Evolutionary conservation across 2,888 invertebrate genomes (phyloP).

Genomic region (Polyommatus icarus): DNA sequence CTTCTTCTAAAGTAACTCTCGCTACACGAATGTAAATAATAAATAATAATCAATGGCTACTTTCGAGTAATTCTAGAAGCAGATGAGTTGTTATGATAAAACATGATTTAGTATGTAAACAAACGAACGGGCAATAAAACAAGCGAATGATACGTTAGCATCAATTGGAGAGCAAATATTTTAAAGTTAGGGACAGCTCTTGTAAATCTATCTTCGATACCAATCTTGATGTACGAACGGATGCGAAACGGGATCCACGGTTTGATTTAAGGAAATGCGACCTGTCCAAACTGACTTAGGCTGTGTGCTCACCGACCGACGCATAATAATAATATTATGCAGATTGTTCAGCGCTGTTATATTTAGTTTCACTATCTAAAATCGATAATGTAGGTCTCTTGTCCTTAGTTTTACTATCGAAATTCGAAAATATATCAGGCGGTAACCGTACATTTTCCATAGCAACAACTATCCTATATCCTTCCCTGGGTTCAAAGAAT

Average conservation of each 20-base stretch:
- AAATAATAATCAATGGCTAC: neutral
- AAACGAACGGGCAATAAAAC: constrained; percentile 47
- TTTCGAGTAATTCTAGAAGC: neutral
- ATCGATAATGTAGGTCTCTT: no score
- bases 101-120: constrained; percentile 26
- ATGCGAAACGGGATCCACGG: constrained; percentile 74
- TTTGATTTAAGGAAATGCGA: constrained; percentile 73
- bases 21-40: neutral
- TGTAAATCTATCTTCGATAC: constrained; percentile 79
- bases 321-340: neutral
- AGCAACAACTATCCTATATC: no score
- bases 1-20: neutral
- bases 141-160: constrained; percentile 67
- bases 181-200: constrained; percentile 67
- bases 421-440: no score
- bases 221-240: constrained; percentile 79
- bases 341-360: neutral
- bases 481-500: no score
- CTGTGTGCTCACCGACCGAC: constrained; percentile 31
- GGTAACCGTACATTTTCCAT: no score
- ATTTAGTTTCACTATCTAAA: no score
- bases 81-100: neutral
- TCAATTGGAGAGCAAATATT: constrained; percentile 60
- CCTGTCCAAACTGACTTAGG: constrained; percentile 50
- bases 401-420: no score